These are phyloP conservation scores for Theristicus caerulescens DNA, from an alignment of 2,113 vertebrate species.

Conservation along the genomic window DNA sequence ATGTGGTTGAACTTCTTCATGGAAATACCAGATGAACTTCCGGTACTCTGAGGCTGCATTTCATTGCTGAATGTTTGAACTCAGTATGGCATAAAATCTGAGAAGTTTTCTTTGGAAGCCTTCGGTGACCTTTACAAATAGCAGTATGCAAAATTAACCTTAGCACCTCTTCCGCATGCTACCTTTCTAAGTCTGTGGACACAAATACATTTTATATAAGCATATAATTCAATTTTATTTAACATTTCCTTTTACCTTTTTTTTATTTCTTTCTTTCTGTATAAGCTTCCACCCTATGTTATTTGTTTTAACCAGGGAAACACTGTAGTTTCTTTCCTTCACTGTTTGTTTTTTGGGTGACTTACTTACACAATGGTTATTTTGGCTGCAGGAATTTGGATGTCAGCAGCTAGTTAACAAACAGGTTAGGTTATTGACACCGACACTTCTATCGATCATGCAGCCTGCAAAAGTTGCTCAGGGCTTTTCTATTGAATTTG, in stretches of 20 bases:
- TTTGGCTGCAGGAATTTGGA: conserved; percentile 2
- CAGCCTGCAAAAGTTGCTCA: neutral
- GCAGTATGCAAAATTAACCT: neutral
- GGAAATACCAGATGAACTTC: neutral
- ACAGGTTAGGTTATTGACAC: neutral
- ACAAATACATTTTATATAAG: neutral
- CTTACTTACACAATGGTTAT: neutral
- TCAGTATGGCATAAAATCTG: neutral
- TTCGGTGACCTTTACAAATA: neutral
- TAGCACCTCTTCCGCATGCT: neutral
- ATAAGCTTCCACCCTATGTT: neutral
- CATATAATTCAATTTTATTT: neutral
- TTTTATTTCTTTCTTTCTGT: neutral
- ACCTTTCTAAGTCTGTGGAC: neutral
- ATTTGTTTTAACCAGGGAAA: neutral
- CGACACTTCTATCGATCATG: neutral
- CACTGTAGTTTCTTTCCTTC: neutral
- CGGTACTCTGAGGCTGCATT: neutral
- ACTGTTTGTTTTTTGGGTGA: neutral
- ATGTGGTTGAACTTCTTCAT: neutral
- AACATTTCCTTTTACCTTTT: neutral
- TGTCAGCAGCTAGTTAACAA: conserved; percentile 13
- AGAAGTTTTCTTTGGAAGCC: neutral
- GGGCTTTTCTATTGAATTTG: neutral
- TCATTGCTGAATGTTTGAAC: neutral